Percentiles rank a stretch among this genome's conserved stretches.
These are phyloP conservation scores for Pseudoips prasinana DNA, from an alignment of 2,888 invertebrate genomes.

Conservation along the genomic window DNA sequence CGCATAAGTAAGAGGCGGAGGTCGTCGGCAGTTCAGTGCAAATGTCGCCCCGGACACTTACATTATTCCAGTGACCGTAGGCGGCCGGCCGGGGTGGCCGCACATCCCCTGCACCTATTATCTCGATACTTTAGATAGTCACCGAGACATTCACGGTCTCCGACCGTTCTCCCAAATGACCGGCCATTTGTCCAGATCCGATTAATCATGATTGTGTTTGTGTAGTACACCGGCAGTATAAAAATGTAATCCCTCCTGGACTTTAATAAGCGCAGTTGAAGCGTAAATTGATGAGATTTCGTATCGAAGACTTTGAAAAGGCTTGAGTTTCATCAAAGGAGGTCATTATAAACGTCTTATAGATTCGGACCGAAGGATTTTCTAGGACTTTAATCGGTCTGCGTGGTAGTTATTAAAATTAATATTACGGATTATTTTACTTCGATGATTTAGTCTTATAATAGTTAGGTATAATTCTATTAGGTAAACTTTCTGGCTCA, in stretches of 20 bases:
- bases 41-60: conserved; percentile 81
- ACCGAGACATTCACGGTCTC: conserved; percentile 67
- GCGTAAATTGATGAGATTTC: conserved; percentile 40
- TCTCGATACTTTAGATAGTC: conserved; percentile 81
- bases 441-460: conserved; percentile 40
- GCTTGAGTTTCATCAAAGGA: conserved; percentile 67
- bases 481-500: no score
- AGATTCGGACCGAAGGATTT: conserved; percentile 59
- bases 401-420: conserved; percentile 56
- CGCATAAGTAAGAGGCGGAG: conserved; percentile 80
- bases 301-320: conserved; percentile 57
- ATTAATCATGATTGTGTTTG: conserved; percentile 79
- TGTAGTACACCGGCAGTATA: conserved; percentile 54
- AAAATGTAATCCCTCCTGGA: conserved; percentile 69
- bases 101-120: conserved; percentile 70
- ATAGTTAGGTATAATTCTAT: no score
- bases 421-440: conserved; percentile 68
- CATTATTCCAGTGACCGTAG: conserved; percentile 72
- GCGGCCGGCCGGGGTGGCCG: conserved; percentile 34
- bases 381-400: conserved; percentile 60
- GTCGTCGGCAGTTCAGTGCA: conserved; percentile 80
- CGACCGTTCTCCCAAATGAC: conserved; percentile 75
- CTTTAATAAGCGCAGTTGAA: conserved; percentile 47
- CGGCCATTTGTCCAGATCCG: conserved; percentile 76
- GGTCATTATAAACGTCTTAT: conserved; percentile 52